These are phyloP conservation scores for Oophaga sylvatica DNA, from an alignment of 2,797 vertebrate species.

Conservation along the genomic window DNA sequence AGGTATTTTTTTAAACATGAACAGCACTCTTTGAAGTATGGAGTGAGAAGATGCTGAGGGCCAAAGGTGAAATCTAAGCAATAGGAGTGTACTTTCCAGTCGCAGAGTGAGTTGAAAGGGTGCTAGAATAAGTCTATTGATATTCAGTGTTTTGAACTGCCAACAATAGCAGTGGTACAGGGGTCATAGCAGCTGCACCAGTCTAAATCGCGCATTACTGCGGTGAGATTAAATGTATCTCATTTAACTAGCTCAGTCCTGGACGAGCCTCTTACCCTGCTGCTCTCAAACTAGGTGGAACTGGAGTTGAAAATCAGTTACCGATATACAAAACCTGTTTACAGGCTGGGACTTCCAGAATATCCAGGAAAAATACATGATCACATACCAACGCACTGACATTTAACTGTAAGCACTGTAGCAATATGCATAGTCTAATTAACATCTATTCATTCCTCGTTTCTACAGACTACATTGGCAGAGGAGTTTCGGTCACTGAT, in stretches of 20 bases:
- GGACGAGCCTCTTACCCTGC: constrained; percentile 23
- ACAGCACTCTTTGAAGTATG: constrained; percentile 67
- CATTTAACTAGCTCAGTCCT: constrained; percentile 48
- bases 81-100: constrained; percentile 72
- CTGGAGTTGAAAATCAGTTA: constrained; percentile 8
- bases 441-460: too few relatives aligned
- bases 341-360: not conserved
- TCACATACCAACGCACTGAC: too few relatives aligned
- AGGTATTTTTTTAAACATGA: constrained; percentile 63
- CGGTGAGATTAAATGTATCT: constrained; percentile 60
- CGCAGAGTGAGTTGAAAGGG: constrained; percentile 73
- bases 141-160: constrained; percentile 86
- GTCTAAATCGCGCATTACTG: constrained; percentile 68
- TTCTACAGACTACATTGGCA: too few relatives aligned
- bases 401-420: too few relatives aligned
- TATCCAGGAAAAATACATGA: not conserved
- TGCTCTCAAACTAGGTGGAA: constrained; percentile 14
- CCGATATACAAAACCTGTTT: not conserved
- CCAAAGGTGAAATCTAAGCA: constrained; percentile 75
- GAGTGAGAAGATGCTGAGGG: constrained; percentile 62
- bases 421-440: too few relatives aligned
- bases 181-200: constrained; percentile 77
- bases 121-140: constrained; percentile 80
- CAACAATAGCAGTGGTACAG: constrained; percentile 75
- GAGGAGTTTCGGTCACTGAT: too few relatives aligned